A percentile compares a stretch with the other conserved stretches of the same genome.
These are phyloP conservation scores for Okapia johnstoni DNA, from an alignment of 2,113 vertebrate genomes.

Conservation along the genomic window DNA sequence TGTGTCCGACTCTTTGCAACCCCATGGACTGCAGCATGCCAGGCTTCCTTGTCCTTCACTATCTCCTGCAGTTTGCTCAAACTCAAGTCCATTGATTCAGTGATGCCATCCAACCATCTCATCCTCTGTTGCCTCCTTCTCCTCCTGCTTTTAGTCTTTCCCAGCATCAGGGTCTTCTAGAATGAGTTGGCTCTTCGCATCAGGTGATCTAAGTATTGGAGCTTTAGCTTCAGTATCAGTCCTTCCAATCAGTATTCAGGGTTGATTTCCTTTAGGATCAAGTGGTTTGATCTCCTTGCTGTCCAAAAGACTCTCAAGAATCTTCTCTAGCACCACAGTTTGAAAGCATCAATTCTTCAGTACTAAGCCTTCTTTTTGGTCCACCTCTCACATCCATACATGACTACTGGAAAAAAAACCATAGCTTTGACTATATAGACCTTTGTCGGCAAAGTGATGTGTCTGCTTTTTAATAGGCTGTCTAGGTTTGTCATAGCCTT, in stretches of 20 bases:
- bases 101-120: background rate
- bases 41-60: background rate
- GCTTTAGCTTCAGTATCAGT: background rate
- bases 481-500: background rate
- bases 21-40: background rate
- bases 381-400: background rate
- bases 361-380: background rate
- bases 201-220: background rate
- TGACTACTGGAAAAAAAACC: background rate
- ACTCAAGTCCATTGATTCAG: background rate
- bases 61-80: background rate
- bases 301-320: background rate
- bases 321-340: background rate
- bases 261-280: background rate
- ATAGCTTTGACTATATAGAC: background rate
- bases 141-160: background rate
- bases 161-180: background rate
- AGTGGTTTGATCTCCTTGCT: background rate
- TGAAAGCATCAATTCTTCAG: background rate
- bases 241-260: background rate
- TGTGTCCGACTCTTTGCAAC: background rate
- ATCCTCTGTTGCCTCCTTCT: fast-evolving
- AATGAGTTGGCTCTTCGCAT: background rate
- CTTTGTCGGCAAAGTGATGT: background rate
- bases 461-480: background rate